Evolutionary conservation across 2,797 vertebrate genomes (phyloP).

Genomic region (Poeciliopsis gracilis): DNA sequence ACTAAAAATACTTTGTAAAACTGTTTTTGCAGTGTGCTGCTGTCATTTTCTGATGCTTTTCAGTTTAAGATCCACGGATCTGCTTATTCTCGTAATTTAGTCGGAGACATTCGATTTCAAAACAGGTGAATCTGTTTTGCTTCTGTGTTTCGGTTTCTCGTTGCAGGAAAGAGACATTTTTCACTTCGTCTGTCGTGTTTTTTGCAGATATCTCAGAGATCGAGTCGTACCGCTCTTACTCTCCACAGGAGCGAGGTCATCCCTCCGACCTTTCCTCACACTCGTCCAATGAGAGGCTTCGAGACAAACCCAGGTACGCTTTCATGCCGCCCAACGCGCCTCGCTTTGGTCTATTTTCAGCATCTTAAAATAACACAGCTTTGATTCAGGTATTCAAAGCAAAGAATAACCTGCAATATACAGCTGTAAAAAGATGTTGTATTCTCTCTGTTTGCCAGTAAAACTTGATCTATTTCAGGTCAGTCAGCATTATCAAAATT

Average conservation of each 20-base stretch:
- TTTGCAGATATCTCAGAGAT: conserved; percentile 95
- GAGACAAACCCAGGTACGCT: conserved; percentile 88
- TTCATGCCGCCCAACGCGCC: neutral
- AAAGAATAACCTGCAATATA: neutral
- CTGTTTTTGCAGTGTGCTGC: neutral
- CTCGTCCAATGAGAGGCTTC: conserved; percentile 93
- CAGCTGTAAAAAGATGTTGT: neutral
- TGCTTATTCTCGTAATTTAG: neutral
- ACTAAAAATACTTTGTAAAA: too few relatives aligned
- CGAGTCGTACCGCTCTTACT: conserved; percentile 94
- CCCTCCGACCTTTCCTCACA: conserved; percentile 94
- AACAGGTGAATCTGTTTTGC: neutral
- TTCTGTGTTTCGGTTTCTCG: neutral
- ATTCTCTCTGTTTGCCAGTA: neutral
- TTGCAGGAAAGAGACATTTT: conserved; percentile 19
- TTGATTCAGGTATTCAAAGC: neutral
- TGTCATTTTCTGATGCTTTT: neutral
- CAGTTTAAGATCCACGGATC: neutral
- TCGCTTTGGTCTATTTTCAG: conserved; percentile 8
- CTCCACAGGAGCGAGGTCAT: conserved; percentile 87
- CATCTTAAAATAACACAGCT: neutral
- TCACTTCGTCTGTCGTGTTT: conserved; percentile 44
- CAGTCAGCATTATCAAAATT: too few relatives aligned
- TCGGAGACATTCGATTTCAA: neutral
- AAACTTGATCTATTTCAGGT: neutral